Base-by-base conservation (phyloP, 2,113 vertebrate genomes). In the Xiphorhynchus elegans region DNA sequence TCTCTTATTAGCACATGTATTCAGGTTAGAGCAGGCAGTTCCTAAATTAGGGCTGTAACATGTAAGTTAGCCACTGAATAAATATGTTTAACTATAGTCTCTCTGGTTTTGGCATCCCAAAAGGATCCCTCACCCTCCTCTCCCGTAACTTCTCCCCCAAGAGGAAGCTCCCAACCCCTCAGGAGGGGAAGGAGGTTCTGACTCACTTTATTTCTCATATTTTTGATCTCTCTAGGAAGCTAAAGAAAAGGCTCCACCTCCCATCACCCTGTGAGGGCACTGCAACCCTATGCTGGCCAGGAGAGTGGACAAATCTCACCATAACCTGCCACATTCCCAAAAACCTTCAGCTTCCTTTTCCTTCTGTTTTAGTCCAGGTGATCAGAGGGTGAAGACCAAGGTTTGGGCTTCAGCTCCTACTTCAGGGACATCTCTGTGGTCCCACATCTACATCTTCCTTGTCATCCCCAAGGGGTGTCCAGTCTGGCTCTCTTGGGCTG, bases 401-500 rank as follows among this genome's bases (percentile, higher is more conserved):
- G 9, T 37, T 6, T 83, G 50, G 28, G 8, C 33, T 52, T 35
- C 17, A 58, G 17, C 7, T 84, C 3, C 21, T 49, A 18, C 60
- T 74, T 52, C 74, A 60, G 40, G 28, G 31, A 52, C 47, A 63
- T 2, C 1, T 9, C 62, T 37, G 60, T 68, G 58, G 8, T 67
- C 31, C 40, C 21, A 39, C 5, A 25, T 26, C n/a, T 14, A 4
- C 58, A 33, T 10, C 44, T 25, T 39, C 75, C 46, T 20, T 2
- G 1, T 11, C 25, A 10, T 20, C 11, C 35, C 44, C 26, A 21
- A 4, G 58, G 1, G 7, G 6, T 1, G 2, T 17, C 46, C 46
- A 67, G 67, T 37, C 46, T 3, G 1, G 16, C n/a, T 60, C 40
- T 31, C 35, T 10, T 2, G 18, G 78, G 37, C 59, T 52, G 69